These are phyloP conservation scores for Sebastiscus albofasciatus DNA, from an alignment of 2,797 vertebrate species.

Conservation along the genomic window DNA sequence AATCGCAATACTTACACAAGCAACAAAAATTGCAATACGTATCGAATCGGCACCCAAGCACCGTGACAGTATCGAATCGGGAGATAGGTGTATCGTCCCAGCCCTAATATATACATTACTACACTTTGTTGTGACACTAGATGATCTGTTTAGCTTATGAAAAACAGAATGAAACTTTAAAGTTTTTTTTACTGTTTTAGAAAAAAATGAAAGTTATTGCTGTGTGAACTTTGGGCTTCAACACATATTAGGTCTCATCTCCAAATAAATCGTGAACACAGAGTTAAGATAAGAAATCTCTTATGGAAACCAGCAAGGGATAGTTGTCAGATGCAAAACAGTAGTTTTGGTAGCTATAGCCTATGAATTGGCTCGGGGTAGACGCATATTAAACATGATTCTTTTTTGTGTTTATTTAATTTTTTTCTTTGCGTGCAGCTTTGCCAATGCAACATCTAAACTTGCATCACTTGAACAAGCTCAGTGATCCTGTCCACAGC, in stretches of 20 bases:
- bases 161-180: background rate
- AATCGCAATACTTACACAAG: too few relatives aligned
- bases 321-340: background rate
- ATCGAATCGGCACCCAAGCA: too few relatives aligned
- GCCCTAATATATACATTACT: background rate
- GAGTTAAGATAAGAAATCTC: background rate
- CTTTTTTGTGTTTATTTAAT: background rate
- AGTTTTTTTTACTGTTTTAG: background rate
- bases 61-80: too few relatives aligned
- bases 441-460: slow-evolving; percentile 12
- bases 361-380: background rate
- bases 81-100: too few relatives aligned
- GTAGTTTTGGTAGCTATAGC: background rate
- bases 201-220: background rate
- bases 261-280: background rate
- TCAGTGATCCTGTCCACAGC: slow-evolving; percentile 60
- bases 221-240: background rate
- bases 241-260: background rate
- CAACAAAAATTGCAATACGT: too few relatives aligned
- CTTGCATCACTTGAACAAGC: slow-evolving; percentile 32
- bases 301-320: background rate
- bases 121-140: background rate
- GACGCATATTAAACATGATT: background rate
- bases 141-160: background rate
- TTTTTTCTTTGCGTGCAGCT: background rate